Evolutionary conservation across 2,888 invertebrate species (phyloP).

Genomic region (Morpho helenor): DNA sequence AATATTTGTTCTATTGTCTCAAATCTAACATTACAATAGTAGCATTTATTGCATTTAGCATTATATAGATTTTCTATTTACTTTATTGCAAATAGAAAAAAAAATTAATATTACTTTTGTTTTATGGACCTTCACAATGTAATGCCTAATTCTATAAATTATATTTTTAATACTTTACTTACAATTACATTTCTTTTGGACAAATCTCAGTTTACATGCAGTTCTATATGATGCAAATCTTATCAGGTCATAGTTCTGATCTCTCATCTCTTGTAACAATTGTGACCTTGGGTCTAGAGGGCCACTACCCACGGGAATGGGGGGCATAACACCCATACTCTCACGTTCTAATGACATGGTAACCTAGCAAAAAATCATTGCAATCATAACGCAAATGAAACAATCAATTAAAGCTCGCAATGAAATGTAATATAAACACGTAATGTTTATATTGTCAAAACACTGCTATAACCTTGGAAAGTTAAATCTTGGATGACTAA

Average conservation of each 20-base stretch:
- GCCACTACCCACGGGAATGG: conserved; percentile 34
- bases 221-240: conserved; percentile 98
- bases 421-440: too few relatives aligned
- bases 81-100: too few relatives aligned
- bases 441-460: too few relatives aligned
- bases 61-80: too few relatives aligned
- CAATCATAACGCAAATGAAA: not conserved
- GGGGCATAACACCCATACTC: conserved; percentile 49
- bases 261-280: conserved; percentile 90
- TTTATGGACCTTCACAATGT: too few relatives aligned
- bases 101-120: too few relatives aligned
- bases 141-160: too few relatives aligned
- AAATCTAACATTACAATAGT: too few relatives aligned
- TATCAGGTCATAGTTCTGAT: conserved; percentile 96
- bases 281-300: conserved; percentile 84
- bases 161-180: conserved; percentile 56
- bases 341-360: conserved; percentile 67
- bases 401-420: not conserved
- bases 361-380: not conserved
- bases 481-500: conserved; percentile 2
- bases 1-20: too few relatives aligned
- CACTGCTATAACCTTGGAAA: too few relatives aligned
- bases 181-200: conserved; percentile 98
- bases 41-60: too few relatives aligned
- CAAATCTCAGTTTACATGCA: conserved; percentile 97